phyloP scores from a whole-genome alignment of 2,888 invertebrate genomes.

The Tortrix viridana region DNA sequence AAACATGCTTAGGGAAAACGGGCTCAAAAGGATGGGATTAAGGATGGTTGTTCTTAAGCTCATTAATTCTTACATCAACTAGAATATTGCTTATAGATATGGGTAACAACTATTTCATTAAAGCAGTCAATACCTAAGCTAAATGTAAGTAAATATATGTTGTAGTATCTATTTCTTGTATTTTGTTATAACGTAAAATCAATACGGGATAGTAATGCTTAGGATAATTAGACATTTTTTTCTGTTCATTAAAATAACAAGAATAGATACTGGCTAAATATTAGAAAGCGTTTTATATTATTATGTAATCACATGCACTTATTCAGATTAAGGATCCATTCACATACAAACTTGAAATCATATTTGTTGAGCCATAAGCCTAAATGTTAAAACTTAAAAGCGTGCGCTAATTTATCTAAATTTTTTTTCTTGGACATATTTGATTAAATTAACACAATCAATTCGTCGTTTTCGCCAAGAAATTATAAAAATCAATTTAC shows the following conservation, averaged over 20 bases:
- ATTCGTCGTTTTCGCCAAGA: too few relatives aligned
- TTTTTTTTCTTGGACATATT: too few relatives aligned
- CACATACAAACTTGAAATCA: not conserved
- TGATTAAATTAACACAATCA: too few relatives aligned
- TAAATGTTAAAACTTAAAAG: too few relatives aligned
- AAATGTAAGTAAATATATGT: constrained; percentile 12
- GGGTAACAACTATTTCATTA: constrained; percentile 58
- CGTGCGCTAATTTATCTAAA: too few relatives aligned
- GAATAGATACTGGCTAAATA: too few relatives aligned
- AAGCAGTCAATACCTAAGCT: constrained; percentile 50
- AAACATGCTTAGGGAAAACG: constrained; percentile 72
- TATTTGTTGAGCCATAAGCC: too few relatives aligned
- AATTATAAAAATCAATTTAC: too few relatives aligned
- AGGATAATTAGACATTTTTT: too few relatives aligned
- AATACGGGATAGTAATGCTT: not conserved
- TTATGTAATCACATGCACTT: constrained; percentile 22
- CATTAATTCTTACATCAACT: constrained; percentile 48
- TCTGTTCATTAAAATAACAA: too few relatives aligned
- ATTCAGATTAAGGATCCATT: not conserved
- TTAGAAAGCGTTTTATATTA: constrained; percentile 6
- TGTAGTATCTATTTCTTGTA: constrained; percentile 14
- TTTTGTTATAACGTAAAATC: not conserved
- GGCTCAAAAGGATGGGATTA: constrained; percentile 55
- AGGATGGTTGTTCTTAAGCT: constrained; percentile 54
- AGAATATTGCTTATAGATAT: constrained; percentile 50